Conservation (phyloP, 2,797 vertebrate genomes). For the Iguana delicatissima region DNA sequence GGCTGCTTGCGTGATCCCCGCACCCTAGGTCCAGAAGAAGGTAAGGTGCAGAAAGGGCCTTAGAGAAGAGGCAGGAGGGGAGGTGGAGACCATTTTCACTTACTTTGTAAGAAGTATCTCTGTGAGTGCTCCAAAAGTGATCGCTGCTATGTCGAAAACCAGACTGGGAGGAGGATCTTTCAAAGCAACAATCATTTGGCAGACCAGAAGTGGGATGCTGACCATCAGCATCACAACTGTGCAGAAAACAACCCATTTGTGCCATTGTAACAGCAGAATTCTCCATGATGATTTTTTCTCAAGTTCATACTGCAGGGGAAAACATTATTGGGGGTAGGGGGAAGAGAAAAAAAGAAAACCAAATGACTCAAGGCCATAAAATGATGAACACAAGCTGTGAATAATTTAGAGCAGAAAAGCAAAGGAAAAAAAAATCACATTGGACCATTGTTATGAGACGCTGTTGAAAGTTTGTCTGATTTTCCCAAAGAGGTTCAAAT, state of each 20-base stretch:
- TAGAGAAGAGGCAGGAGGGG: constrained; percentile 27
- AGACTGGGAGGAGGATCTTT: constrained; percentile 64
- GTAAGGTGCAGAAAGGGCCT: neutral
- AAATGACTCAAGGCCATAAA: constrained; percentile 68
- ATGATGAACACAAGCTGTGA: constrained; percentile 66
- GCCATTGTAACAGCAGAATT: constrained; percentile 69
- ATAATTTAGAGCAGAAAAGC: constrained; percentile 74
- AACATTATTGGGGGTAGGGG: neutral
- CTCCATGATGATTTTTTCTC: constrained; percentile 73
- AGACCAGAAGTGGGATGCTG: constrained; percentile 72
- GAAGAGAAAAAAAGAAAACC: constrained; percentile 36
- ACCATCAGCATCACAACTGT: constrained; percentile 31
- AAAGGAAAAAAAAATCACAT: constrained; percentile 76
- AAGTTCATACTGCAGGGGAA: constrained; percentile 72
- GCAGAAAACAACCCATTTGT: constrained; percentile 65
- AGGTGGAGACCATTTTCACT: neutral
- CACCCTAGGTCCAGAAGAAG: no score
- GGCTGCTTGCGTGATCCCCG: no score
- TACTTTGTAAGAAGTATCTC: constrained; percentile 77
- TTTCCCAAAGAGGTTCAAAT: constrained; percentile 81
- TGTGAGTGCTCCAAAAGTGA: constrained; percentile 66
- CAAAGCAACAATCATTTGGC: constrained; percentile 70
- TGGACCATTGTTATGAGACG: constrained; percentile 78
- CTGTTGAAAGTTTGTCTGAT: constrained; percentile 83
- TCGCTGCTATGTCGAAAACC: constrained; percentile 71